A percentile compares a stretch with the other conserved stretches of the same genome.
phyloP scores from a whole-genome alignment of 2,888 invertebrate species.

The Ditula angustiorana region DNA sequence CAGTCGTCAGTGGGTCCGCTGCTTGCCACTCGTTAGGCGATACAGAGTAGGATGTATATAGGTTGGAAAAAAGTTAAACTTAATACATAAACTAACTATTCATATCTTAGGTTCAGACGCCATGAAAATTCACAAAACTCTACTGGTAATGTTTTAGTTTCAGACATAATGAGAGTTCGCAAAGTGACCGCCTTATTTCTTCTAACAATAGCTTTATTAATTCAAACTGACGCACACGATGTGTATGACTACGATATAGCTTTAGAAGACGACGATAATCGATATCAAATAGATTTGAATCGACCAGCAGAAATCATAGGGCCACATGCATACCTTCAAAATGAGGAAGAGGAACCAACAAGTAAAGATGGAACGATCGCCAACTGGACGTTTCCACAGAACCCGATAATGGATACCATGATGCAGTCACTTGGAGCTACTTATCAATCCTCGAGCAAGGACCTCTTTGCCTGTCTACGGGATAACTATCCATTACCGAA shows the following conservation, averaged over 20 bases:
- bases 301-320: background rate
- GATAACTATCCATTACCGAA: constrained; percentile 12
- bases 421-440: constrained; percentile 47
- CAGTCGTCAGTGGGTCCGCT: too few relatives aligned
- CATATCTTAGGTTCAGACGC: too few relatives aligned
- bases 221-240: background rate
- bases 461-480: background rate
- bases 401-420: background rate
- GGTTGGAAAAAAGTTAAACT: too few relatives aligned
- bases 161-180: constrained; percentile 29
- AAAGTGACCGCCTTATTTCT: constrained; percentile 41
- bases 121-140: too few relatives aligned
- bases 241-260: constrained; percentile 27
- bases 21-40: too few relatives aligned
- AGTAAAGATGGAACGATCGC: constrained; percentile 37
- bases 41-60: too few relatives aligned
- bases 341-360: background rate
- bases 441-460: constrained; percentile 44
- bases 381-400: background rate
- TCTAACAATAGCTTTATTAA: background rate
- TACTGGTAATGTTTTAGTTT: too few relatives aligned
- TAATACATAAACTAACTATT: too few relatives aligned
- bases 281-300: background rate
- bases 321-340: background rate
- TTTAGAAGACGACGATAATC: constrained; percentile 34